phyloP scores from a whole-genome alignment of 2,797 vertebrate species.

The Siniperca scherzeri region DNA sequence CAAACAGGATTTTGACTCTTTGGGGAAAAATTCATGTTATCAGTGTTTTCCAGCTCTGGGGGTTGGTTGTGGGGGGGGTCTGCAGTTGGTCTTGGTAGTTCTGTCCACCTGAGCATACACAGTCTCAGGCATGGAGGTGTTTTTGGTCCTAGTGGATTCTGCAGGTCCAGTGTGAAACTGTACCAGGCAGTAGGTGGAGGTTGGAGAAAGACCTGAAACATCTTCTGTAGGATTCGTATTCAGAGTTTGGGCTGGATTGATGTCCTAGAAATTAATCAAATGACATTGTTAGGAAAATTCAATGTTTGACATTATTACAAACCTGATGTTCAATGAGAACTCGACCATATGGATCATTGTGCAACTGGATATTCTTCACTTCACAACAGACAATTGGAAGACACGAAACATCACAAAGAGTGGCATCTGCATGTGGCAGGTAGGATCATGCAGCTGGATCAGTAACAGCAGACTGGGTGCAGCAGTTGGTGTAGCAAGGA shows the following conservation, averaged over 20 bases:
- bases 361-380: neutral
- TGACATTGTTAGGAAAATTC: neutral
- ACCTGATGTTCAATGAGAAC: neutral
- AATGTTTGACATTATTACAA: neutral
- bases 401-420: neutral
- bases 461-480: neutral
- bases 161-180: neutral
- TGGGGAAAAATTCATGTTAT: no score
- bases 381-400: neutral
- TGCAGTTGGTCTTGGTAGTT: accelerated
- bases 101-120: constrained; percentile 21
- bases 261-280: accelerated
- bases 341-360: neutral
- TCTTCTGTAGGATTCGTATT: neutral
- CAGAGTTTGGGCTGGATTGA: accelerated
- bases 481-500: neutral
- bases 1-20: no score
- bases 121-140: neutral
- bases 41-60: neutral
- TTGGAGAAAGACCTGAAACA: neutral
- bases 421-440: neutral
- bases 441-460: neutral
- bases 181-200: constrained; percentile 17
- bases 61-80: neutral
- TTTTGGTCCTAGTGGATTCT: neutral